Conservation (phyloP, 92 coral and sea anemone genomes). For the Diadumene lineata region DNA sequence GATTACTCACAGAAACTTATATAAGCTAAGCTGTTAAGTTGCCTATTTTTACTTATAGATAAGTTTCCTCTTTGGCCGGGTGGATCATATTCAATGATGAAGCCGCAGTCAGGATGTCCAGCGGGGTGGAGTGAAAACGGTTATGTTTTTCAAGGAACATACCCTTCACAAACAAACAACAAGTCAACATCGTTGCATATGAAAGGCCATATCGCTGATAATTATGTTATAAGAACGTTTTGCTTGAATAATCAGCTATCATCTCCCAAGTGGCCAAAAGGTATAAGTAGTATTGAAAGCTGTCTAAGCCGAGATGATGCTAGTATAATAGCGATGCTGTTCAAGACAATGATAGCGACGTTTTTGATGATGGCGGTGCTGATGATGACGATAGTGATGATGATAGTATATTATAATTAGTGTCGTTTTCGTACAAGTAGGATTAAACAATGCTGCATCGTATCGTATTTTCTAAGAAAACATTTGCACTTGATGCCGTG, state of each 20-base stretch:
- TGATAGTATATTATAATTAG: no score
- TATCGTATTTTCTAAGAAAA: no score
- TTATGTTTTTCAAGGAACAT: constrained; percentile 62
- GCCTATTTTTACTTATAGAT: not conserved
- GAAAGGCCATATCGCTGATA: constrained; percentile 44
- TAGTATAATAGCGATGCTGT: not conserved
- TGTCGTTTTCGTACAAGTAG: no score
- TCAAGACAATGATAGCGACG: not conserved
- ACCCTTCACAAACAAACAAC: constrained; percentile 31
- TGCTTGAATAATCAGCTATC: constrained; percentile 50
- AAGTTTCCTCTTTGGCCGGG: constrained; percentile 62
- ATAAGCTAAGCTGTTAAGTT: no score
- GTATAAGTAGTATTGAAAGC: no score
- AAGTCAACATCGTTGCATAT: constrained; percentile 54
- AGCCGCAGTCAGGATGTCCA: constrained; percentile 74
- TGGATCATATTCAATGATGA: constrained; percentile 72
- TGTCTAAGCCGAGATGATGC: no score
- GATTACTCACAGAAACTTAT: no score
- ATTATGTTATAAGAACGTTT: constrained; percentile 57
- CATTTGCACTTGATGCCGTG: no score
- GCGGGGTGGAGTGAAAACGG: constrained; percentile 48
- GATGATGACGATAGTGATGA: not conserved
- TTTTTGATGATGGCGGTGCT: not conserved
- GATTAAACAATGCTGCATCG: no score
- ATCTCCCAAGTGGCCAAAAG: constrained; percentile 53